Evolutionary conservation across 2,888 invertebrate genomes (phyloP).

Genomic region (Pachycephus smyrnensis): DNA sequence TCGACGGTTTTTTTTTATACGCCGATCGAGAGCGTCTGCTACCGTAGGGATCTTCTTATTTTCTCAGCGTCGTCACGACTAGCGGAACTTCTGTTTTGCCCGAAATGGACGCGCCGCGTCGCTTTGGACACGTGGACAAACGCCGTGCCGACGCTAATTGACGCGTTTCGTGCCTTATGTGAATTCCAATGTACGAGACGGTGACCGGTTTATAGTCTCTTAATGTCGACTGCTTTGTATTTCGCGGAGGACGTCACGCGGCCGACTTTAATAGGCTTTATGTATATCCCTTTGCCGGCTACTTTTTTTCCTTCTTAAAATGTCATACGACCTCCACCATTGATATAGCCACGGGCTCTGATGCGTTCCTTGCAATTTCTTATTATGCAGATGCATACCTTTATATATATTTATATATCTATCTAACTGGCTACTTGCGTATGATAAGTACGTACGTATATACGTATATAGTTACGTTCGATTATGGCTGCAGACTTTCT

Average conservation of each 20-base stretch:
- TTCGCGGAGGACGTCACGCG: background rate
- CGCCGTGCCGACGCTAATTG: slow-evolving; percentile 24
- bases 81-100: slow-evolving; percentile 29
- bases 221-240: background rate
- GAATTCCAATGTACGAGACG: background rate
- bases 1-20: background rate
- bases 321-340: background rate
- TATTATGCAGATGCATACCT: background rate
- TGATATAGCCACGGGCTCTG: background rate
- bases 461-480: background rate
- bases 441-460: background rate
- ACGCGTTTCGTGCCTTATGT: slow-evolving; percentile 23
- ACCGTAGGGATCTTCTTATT: background rate
- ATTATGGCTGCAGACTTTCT: background rate
- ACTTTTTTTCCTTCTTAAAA: background rate
- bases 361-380: background rate
- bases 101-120: slow-evolving; percentile 4
- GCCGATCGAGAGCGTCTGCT: background rate
- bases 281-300: background rate
- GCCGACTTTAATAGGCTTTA: background rate
- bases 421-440: background rate
- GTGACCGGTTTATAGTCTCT: background rate
- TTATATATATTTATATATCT: background rate
- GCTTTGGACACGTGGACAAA: slow-evolving; percentile 15
- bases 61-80: slow-evolving; percentile 6